These are phyloP conservation scores for Plutomurus gul DNA, from an alignment of 1,140 invertebrate species.

Conservation along the genomic window DNA sequence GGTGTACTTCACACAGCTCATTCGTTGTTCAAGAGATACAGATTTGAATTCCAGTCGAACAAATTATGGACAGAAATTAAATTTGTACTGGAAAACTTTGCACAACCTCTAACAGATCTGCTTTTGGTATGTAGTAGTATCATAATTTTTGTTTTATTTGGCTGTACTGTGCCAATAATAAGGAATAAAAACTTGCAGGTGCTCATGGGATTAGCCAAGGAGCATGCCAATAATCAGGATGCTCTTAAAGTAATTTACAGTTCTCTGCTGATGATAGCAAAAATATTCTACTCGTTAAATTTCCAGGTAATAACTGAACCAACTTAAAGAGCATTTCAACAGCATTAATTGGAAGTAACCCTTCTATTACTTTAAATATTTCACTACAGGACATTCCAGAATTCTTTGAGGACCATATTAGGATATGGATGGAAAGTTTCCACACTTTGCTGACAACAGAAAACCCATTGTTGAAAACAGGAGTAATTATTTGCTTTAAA, in stretches of 20 bases:
- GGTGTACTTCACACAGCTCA: constrained; percentile 92
- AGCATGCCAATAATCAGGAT: constrained; percentile 76
- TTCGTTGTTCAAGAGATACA: constrained; percentile 93
- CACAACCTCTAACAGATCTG: constrained; percentile 88
- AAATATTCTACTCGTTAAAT: constrained; percentile 96
- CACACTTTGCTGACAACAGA: constrained; percentile 77
- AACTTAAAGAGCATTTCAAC: background rate
- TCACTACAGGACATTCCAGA: constrained; percentile 84
- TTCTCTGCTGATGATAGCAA: constrained; percentile 85
- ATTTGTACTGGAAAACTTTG: constrained; percentile 91
- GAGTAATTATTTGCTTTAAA: constrained; percentile 62
- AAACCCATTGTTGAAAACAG: constrained; percentile 68
- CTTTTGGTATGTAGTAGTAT: constrained; percentile 70
- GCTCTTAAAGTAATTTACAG: constrained; percentile 87
- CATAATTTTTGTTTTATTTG: background rate
- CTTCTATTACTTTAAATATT: background rate
- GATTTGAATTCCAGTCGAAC: constrained; percentile 94
- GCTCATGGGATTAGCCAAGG: constrained; percentile 79
- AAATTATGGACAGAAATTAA: constrained; percentile 95
- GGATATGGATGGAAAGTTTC: constrained; percentile 90
- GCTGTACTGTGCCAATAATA: background rate
- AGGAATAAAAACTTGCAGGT: constrained; percentile 62
- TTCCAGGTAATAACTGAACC: constrained; percentile 69
- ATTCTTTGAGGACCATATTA: constrained; percentile 98
- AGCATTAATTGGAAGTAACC: background rate